Conservation (phyloP, 1,140 invertebrate genomes). For the Musca domestica region DNA sequence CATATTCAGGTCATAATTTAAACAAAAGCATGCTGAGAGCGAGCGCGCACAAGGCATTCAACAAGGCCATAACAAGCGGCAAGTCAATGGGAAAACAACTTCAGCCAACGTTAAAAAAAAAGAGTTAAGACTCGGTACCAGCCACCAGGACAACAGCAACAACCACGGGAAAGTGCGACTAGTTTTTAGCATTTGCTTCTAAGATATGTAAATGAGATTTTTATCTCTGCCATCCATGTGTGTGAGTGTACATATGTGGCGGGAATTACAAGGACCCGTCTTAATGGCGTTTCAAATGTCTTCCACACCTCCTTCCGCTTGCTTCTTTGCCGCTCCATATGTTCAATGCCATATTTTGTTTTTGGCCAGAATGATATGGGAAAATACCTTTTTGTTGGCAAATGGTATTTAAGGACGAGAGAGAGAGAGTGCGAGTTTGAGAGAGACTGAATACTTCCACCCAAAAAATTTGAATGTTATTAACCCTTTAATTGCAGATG, state of each 20-base stretch:
- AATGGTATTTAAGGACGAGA: too few species aligned
- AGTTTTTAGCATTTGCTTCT: conserved; percentile 13
- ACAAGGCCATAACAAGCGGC: background rate
- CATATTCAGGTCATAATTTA: conserved; percentile 13
- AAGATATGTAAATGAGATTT: conserved; percentile 26
- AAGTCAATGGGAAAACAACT: background rate
- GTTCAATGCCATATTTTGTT: too few species aligned
- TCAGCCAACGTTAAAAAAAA: background rate
- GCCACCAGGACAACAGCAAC: too few species aligned
- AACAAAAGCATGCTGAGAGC: background rate
- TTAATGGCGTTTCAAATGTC: background rate
- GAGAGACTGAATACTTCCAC: too few species aligned
- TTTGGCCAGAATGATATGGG: too few species aligned
- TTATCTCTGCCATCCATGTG: conserved; percentile 23
- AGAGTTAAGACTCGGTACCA: background rate
- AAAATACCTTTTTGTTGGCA: too few species aligned
- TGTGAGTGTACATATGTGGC: background rate
- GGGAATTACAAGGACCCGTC: conserved; percentile 8
- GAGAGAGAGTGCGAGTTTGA: too few species aligned
- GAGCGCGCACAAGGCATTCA: background rate
- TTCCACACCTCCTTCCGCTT: too few species aligned
- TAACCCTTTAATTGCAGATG: too few species aligned
- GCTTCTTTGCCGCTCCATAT: too few species aligned
- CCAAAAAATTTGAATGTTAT: too few species aligned
- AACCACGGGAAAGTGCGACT: background rate